Evolutionary conservation across 2,797 vertebrate genomes (phyloP).

Genomic region (Sebastolobus alascanus): DNA sequence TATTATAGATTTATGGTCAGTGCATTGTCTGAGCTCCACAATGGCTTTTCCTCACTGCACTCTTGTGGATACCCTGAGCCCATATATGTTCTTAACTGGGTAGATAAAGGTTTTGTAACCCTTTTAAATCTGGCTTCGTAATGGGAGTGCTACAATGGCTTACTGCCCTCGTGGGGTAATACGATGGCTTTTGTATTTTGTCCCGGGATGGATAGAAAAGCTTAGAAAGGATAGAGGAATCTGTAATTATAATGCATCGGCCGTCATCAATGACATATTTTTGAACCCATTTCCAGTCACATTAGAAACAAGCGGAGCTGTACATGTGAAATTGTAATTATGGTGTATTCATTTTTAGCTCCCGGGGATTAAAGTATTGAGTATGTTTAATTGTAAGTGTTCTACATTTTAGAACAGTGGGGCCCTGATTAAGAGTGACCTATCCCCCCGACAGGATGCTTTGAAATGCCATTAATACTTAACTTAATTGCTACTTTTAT

Average conservation of each 20-base stretch:
- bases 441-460: slow-evolving; percentile 67
- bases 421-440: slow-evolving; percentile 77
- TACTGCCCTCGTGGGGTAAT: slow-evolving; percentile 62
- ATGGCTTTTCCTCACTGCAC: slow-evolving; percentile 61
- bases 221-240: slow-evolving; percentile 62
- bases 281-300: slow-evolving; percentile 74
- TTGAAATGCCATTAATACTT: slow-evolving; percentile 78
- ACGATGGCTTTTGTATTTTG: slow-evolving; percentile 74
- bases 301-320: slow-evolving; percentile 62
- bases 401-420: slow-evolving; percentile 74
- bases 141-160: slow-evolving; percentile 77
- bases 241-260: slow-evolving; percentile 80
- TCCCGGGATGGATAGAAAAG: slow-evolving; percentile 48
- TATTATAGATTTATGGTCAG: slow-evolving; percentile 85
- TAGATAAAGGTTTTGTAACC: slow-evolving; percentile 84
- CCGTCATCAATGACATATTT: slow-evolving; percentile 83
- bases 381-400: slow-evolving; percentile 83
- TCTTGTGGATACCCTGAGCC: slow-evolving; percentile 59
- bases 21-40: slow-evolving; percentile 83
- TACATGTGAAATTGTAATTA: slow-evolving; percentile 81
- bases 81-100: slow-evolving; percentile 85
- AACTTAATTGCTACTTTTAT: slow-evolving; percentile 83
- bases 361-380: slow-evolving; percentile 78
- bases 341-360: slow-evolving; percentile 69
- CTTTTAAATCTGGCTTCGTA: slow-evolving; percentile 78